A percentile compares a stretch with the other conserved stretches of the same genome.
phyloP scores from a whole-genome alignment of 2,888 invertebrate species.

The Emesis furor region DNA sequence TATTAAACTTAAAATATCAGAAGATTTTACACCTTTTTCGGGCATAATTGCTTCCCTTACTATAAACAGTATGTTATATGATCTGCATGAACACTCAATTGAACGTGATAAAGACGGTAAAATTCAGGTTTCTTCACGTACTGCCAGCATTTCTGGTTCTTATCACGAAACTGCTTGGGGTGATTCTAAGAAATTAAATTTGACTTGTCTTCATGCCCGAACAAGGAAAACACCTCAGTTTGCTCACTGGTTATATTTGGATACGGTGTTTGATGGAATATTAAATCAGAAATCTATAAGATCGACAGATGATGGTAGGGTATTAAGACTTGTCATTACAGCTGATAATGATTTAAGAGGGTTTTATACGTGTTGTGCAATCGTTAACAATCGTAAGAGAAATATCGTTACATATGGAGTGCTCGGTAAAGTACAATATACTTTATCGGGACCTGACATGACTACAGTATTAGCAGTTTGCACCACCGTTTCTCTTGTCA shows the following conservation, averaged over 20 bases:
- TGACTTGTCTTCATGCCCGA: slow-evolving; percentile 86
- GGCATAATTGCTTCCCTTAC: slow-evolving; percentile 84
- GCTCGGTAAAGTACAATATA: slow-evolving; percentile 82
- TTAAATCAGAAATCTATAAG: slow-evolving; percentile 79
- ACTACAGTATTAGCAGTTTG: slow-evolving; percentile 83
- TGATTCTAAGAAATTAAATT: slow-evolving; percentile 83
- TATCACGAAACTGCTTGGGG: slow-evolving; percentile 88
- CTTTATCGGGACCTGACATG: slow-evolving; percentile 81
- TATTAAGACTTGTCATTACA: slow-evolving; percentile 82
- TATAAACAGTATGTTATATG: slow-evolving; percentile 81
- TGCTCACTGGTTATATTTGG: slow-evolving; percentile 85
- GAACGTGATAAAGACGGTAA: slow-evolving; percentile 80
- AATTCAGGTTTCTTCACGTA: slow-evolving; percentile 85
- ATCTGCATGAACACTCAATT: slow-evolving; percentile 81
- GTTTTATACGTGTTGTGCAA: slow-evolving; percentile 87
- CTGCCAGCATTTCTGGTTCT: slow-evolving; percentile 86
- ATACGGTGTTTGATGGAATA: slow-evolving; percentile 78
- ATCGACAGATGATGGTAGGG: slow-evolving; percentile 83
- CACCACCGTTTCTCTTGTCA: slow-evolving; percentile 83
- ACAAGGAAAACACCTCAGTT: slow-evolving; percentile 77
- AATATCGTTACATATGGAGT: slow-evolving; percentile 89
- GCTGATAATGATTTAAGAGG: slow-evolving; percentile 84
- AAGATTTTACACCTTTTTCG: slow-evolving; percentile 81
- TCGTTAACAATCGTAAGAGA: slow-evolving; percentile 80
- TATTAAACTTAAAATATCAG: slow-evolving; percentile 75